These are phyloP conservation scores for Lerema accius DNA, from an alignment of 1,140 invertebrate species.

Conservation along the genomic window DNA sequence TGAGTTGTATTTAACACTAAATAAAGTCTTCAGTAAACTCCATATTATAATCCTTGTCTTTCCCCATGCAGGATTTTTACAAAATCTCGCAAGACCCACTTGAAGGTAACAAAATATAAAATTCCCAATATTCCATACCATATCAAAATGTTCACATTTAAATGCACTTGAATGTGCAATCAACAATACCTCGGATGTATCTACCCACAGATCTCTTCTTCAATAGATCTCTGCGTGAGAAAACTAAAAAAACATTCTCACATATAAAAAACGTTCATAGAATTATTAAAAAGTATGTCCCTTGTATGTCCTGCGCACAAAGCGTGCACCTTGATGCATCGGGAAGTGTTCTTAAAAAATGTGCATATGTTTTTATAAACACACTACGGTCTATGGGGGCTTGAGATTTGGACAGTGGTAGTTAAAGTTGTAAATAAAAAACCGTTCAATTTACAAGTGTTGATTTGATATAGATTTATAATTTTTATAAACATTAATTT, in stretches of 20 bases:
- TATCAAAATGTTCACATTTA: constrained; percentile 43
- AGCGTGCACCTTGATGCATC: constrained; percentile 65
- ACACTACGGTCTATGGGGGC: constrained; percentile 55
- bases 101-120: constrained; percentile 13
- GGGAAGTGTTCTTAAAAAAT: constrained; percentile 75
- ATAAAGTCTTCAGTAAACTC: no score
- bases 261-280: constrained; percentile 73
- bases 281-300: constrained; percentile 65
- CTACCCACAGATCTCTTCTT: constrained; percentile 76
- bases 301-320: constrained; percentile 72
- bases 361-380: constrained; percentile 80
- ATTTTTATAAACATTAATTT: no score
- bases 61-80: no score
- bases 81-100: not conserved
- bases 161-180: constrained; percentile 60
- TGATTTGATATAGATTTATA: no score
- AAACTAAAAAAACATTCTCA: constrained; percentile 76
- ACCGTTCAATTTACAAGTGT: no score
- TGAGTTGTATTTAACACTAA: no score
- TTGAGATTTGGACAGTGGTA: constrained; percentile 37
- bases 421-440: constrained; percentile 40
- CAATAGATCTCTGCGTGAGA: constrained; percentile 75
- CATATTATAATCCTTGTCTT: no score
- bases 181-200: constrained; percentile 74
- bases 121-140: constrained; percentile 1